phyloP scores from a whole-genome alignment of 2,888 invertebrate species.

The Augochlorella aurata region DNA sequence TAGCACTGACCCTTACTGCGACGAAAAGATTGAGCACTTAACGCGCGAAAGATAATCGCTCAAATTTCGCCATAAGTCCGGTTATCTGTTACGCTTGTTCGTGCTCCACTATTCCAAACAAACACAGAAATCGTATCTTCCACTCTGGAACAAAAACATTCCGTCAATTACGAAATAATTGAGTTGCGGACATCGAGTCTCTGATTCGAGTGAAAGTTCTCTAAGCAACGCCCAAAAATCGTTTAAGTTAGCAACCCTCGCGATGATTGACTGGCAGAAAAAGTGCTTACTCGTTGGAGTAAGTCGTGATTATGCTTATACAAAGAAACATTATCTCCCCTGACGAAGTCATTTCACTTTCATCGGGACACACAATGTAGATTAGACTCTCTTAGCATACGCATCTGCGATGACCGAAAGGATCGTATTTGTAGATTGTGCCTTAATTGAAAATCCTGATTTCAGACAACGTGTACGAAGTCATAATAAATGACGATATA shows the following conservation, averaged over 20 bases:
- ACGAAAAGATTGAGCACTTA: conserved; percentile 61
- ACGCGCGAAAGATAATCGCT: conserved; percentile 35
- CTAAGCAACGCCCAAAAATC: not conserved
- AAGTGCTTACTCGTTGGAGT: not conserved
- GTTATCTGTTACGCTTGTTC: conserved; percentile 2
- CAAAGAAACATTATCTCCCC: not conserved
- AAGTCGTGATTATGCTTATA: not conserved
- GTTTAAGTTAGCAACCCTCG: not conserved
- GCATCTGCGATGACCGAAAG: not conserved
- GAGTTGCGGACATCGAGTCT: not conserved
- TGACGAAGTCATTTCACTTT: conserved; percentile 6
- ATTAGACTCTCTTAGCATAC: not conserved
- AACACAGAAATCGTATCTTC: not conserved
- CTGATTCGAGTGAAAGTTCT: not conserved
- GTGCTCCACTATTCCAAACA: conserved; percentile 1
- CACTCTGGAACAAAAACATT: not conserved
- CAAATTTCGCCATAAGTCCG: conserved; percentile 22
- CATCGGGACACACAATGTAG: not conserved
- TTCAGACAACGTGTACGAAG: not conserved
- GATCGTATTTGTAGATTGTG: not conserved
- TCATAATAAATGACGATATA: not conserved
- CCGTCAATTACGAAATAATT: not conserved
- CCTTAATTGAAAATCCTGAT: not conserved
- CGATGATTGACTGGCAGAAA: not conserved
- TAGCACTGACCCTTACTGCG: conserved; percentile 68